A percentile compares a stretch with the other conserved stretches of the same genome.
These are phyloP conservation scores for Heliconius eleuchia DNA, from an alignment of 1,140 invertebrate genomes.

Conservation along the genomic window DNA sequence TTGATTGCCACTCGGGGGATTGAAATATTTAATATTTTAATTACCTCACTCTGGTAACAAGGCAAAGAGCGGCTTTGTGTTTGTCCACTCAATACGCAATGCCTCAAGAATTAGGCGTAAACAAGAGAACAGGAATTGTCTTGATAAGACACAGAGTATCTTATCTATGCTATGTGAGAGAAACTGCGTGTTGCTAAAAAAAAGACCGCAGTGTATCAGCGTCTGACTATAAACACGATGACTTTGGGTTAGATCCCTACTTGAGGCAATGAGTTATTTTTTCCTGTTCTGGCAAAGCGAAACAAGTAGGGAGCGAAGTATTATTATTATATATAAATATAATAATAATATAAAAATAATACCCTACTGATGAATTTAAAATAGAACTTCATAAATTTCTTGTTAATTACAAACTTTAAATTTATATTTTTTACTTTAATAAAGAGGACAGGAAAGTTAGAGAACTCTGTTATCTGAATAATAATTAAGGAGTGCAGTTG, in stretches of 20 bases:
- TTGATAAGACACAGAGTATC: neutral
- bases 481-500: neutral
- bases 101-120: neutral
- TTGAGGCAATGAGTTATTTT: too few species aligned
- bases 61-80: neutral
- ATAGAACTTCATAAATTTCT: too few species aligned
- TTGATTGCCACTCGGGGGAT: neutral
- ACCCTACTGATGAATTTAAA: too few species aligned
- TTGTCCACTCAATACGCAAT: neutral
- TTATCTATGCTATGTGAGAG: too few species aligned
- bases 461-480: conserved; percentile 6
- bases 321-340: too few species aligned
- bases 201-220: too few species aligned
- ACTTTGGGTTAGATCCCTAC: too few species aligned
- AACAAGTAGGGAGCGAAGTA: too few species aligned
- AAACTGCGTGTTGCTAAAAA: too few species aligned
- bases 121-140: neutral
- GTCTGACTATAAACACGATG: too few species aligned
- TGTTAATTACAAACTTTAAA: neutral
- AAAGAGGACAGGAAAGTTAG: neutral
- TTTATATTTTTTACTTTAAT: neutral
- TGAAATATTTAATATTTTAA: neutral
- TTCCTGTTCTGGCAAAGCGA: too few species aligned
- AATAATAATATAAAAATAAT: too few species aligned
- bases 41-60: neutral